Conservation (phyloP, 2,888 invertebrate species). For the Synanthedon vespiformis region DNA sequence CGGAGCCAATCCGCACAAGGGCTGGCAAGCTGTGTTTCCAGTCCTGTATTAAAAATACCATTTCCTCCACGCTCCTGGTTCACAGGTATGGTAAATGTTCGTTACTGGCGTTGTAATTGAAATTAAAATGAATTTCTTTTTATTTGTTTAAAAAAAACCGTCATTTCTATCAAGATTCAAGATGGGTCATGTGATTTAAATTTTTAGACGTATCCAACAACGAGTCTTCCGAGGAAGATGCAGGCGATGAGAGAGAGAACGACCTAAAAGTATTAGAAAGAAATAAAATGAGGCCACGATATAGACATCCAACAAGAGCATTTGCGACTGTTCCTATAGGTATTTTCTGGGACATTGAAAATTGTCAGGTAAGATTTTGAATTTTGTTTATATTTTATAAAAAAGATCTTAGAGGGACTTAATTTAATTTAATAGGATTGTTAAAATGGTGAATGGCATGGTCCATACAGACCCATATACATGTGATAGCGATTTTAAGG, state of each 20-base stretch:
- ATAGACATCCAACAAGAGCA: conserved; percentile 48
- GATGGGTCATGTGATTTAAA: conserved; percentile 4
- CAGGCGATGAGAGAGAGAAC: conserved; percentile 35
- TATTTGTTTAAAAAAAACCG: too few relatives aligned
- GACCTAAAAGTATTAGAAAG: conserved; percentile 35
- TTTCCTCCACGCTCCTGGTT: conserved; percentile 63
- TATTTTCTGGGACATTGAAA: conserved; percentile 95
- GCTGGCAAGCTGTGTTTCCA: conserved; percentile 34
- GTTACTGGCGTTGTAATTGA: too few relatives aligned
- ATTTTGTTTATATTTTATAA: too few relatives aligned
- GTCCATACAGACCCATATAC: too few relatives aligned
- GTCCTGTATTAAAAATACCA: conserved; percentile 60
- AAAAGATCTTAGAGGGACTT: too few relatives aligned
- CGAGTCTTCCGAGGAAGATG: conserved; percentile 54
- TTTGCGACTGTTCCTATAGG: conserved; percentile 73
- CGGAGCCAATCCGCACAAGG: conserved; percentile 62
- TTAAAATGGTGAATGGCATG: too few relatives aligned
- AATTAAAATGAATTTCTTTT: too few relatives aligned
- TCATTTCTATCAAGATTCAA: conserved; percentile 5
- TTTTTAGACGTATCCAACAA: conserved; percentile 50
- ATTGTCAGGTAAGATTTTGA: conserved; percentile 74
- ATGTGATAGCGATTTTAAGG: too few relatives aligned
- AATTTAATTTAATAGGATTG: too few relatives aligned
- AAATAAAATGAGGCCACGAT: conserved; percentile 46
- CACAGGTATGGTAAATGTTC: conserved; percentile 36